Conservation (phyloP, 2,888 invertebrate species). For the Scaptomyza reducta region DNA sequence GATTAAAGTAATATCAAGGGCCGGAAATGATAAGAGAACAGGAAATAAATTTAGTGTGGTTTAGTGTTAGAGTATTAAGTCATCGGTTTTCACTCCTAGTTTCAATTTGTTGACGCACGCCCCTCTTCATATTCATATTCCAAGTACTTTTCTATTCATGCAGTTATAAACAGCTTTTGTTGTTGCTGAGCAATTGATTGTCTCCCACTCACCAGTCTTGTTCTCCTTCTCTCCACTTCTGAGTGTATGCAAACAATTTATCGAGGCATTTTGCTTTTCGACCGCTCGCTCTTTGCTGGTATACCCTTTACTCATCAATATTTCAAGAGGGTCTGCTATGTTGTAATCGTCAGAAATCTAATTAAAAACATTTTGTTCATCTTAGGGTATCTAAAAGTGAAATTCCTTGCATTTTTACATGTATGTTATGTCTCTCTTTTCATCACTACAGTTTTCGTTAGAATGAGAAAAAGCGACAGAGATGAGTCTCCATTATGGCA, state of each 20-base stretch:
- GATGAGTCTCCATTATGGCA: too few relatives aligned
- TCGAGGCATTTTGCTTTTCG: neutral
- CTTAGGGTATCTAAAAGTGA: neutral
- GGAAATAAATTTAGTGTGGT: neutral
- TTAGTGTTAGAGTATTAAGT: conserved; percentile 22
- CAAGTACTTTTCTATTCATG: conserved; percentile 9
- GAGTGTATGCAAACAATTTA: conserved; percentile 35
- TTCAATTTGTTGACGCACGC: conserved; percentile 39
- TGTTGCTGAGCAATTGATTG: conserved; percentile 19
- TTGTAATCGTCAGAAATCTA: neutral
- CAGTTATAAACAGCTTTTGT: conserved; percentile 8
- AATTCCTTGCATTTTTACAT: neutral
- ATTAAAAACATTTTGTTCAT: neutral
- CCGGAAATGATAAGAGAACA: neutral
- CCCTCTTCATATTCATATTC: conserved; percentile 29
- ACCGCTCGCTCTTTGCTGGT: conserved; percentile 11
- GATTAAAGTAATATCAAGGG: neutral
- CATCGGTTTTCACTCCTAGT: neutral
- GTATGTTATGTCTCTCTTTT: neutral
- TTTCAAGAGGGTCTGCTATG: neutral
- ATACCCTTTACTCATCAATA: neutral
- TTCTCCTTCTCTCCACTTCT: conserved; percentile 5
- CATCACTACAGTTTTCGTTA: neutral
- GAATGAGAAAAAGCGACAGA: conserved; percentile 4
- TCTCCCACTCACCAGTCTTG: conserved; percentile 11